Evolutionary conservation across 2,797 vertebrate genomes (phyloP), one percentile per base, ranked within the genome.

Genomic region (Sebastes taczanowskii): DNA sequence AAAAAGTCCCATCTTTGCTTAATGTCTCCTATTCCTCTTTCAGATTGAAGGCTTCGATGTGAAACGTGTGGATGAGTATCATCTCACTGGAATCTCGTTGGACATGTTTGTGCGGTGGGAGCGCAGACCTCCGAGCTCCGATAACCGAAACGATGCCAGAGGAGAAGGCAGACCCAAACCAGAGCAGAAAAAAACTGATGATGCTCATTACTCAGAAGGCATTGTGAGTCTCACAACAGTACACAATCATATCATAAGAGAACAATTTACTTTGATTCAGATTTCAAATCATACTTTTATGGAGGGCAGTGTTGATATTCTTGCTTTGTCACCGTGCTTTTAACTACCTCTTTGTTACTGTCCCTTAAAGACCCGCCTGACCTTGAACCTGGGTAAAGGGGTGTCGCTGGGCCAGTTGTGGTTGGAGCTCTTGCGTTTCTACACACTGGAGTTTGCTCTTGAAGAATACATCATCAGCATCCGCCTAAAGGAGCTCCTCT

Each of bases 381-480:
- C 95, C 67, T 93, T 97, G 84, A 93, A 92, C 91, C 86, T 77
- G 64, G 80, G 93, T 56, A 95, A 95, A 86, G 94, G 91, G 38
- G 95, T 95, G 78, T 94, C 96, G 2, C 85, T 98, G 85, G 98
- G 98, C 49, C 97, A 98, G 78, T 88, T 99, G 87, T 99, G 98
- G 98, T 87, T 99, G 94, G 98, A 99, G 92, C 96, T 99, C 70
- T 87, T 99, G 71, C 97, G 97, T 83, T 99, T 99, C 95, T 99
- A 99, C 96, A 99, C 98, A 67, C 95, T 99, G 95, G 98, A 99
- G 92, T 99, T 99, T 92, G 96, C 97, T 84, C 96, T 98, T 91
- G 98, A 99, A 86, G 98, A 99, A 70, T 95, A 96, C 75, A 97
- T 99, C 94, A 97, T 99, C 95, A 99, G 98, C 94, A 97, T 99